These are phyloP conservation scores for Dusona sp. DNA, from an alignment of 2,888 invertebrate genomes.

Conservation along the genomic window DNA sequence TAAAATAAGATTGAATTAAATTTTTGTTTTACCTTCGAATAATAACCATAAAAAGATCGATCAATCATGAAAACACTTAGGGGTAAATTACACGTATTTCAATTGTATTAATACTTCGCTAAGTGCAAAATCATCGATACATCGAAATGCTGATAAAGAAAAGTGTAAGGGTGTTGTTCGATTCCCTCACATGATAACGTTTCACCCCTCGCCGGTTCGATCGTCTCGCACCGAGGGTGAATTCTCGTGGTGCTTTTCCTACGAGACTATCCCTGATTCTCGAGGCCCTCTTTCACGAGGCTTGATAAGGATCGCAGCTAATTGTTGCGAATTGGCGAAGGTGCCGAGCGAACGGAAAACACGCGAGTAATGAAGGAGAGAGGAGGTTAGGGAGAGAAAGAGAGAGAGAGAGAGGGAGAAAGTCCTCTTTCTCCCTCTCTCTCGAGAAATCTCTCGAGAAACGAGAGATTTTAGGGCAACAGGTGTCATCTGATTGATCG, in stretches of 20 bases:
- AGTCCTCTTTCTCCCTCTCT: too few species aligned
- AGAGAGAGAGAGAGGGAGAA: slow-evolving; percentile 47
- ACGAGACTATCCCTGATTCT: slow-evolving; percentile 43
- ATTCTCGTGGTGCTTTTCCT: slow-evolving; percentile 22
- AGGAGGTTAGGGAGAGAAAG: slow-evolving; percentile 13
- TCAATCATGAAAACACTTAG: not conserved
- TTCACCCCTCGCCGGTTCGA: slow-evolving; percentile 21
- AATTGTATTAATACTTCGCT: slow-evolving; percentile 15
- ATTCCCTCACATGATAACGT: slow-evolving; percentile 47
- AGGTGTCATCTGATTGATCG: slow-evolving; percentile 85
- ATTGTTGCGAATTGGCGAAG: slow-evolving; percentile 83
- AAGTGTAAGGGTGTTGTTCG: slow-evolving; percentile 42
- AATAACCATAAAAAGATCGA: not conserved
- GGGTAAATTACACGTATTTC: not conserved
- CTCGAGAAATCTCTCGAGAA: too few species aligned
- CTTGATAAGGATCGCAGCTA: slow-evolving; percentile 83
- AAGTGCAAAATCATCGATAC: slow-evolving; percentile 46
- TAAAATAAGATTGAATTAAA: not conserved
- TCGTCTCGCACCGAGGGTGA: slow-evolving; percentile 49
- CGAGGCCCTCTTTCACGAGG: slow-evolving; percentile 68
- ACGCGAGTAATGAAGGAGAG: slow-evolving; percentile 56
- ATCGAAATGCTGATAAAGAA: not conserved
- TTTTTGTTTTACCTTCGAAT: not conserved
- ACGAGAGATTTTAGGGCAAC: slow-evolving; percentile 77
- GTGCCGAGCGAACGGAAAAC: slow-evolving; percentile 79